phyloP scores from a whole-genome alignment of 2,888 invertebrate genomes.

The Dastarcus helophoroides region DNA sequence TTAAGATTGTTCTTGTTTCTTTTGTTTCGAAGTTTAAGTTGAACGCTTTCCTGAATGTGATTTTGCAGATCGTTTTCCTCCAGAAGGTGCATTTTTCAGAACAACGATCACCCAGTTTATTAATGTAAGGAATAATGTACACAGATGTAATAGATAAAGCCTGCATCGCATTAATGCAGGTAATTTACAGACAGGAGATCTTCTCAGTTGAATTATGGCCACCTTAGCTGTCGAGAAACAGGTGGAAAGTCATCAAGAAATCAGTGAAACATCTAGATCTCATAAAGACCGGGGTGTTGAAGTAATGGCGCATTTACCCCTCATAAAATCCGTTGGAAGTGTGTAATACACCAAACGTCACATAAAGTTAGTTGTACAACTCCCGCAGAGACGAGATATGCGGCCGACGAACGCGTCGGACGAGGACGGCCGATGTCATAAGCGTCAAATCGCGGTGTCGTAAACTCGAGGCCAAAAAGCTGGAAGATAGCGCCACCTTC shows the following conservation, averaged over 20 bases:
- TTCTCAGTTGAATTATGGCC: background rate
- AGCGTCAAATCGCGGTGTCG: conserved; percentile 37
- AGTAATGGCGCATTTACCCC: conserved; percentile 37
- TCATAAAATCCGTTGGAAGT: conserved; percentile 38
- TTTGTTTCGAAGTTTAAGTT: no score
- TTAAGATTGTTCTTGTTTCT: no score
- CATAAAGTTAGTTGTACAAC: conserved; percentile 35
- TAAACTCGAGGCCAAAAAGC: conserved; percentile 33
- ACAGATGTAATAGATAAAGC: no score
- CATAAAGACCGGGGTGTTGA: conserved; percentile 34
- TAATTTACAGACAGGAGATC: background rate
- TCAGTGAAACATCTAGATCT: conserved; percentile 34
- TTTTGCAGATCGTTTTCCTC: no score
- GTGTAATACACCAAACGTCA: conserved; percentile 39
- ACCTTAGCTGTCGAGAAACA: conserved; percentile 19
- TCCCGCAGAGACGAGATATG: conserved; percentile 18
- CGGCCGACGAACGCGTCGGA: conserved; percentile 24
- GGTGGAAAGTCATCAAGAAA: conserved; percentile 31
- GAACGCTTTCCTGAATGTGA: no score
- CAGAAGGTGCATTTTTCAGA: no score
- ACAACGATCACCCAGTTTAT: no score
- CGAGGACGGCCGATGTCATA: conserved; percentile 31
- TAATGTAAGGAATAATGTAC: no score
- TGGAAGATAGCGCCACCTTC: conserved; percentile 24
- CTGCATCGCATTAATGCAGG: no score